Evolutionary conservation across 2,888 invertebrate genomes (phyloP).

Genomic region (Coecobrya sp.): DNA sequence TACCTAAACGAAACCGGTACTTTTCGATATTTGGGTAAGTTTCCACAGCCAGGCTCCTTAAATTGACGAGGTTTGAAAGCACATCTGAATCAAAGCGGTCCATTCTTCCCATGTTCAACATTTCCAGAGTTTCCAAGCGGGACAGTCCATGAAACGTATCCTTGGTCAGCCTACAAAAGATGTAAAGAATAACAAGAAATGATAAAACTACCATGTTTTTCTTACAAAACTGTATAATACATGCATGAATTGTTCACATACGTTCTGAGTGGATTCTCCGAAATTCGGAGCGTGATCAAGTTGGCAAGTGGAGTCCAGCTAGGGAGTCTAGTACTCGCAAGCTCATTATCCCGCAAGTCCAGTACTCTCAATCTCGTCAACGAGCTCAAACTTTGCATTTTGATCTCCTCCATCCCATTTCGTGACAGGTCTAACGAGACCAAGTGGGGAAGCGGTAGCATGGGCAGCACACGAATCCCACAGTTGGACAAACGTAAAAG

Average conservation of each 20-base stretch:
- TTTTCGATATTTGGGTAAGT: slow-evolving; percentile 93
- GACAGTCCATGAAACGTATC: slow-evolving; percentile 92
- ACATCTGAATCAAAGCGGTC: slow-evolving; percentile 93
- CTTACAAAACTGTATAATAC: not conserved
- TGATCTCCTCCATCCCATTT: slow-evolving; percentile 92
- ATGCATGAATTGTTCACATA: slow-evolving; percentile 53
- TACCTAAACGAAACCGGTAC: slow-evolving; percentile 91
- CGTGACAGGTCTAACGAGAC: slow-evolving; percentile 93
- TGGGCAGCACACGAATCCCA: slow-evolving; percentile 93
- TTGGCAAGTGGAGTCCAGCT: slow-evolving; percentile 92
- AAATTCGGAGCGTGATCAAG: slow-evolving; percentile 93
- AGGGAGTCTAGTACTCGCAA: slow-evolving; percentile 92
- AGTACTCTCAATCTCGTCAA: slow-evolving; percentile 91
- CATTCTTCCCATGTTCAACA: slow-evolving; percentile 92
- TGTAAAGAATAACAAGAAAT: not conserved
- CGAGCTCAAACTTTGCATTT: slow-evolving; percentile 91
- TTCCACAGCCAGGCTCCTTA: slow-evolving; percentile 92
- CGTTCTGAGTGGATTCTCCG: slow-evolving; percentile 93
- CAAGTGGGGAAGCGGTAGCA: slow-evolving; percentile 92
- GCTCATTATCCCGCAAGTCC: slow-evolving; percentile 89
- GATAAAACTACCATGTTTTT: not conserved
- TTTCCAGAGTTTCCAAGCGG: slow-evolving; percentile 92
- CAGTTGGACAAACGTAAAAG: slow-evolving; percentile 93
- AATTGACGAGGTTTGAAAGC: slow-evolving; percentile 91
- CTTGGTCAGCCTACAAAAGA: slow-evolving; percentile 90